Percentiles rank a stretch among this genome's conserved stretches.
These are phyloP conservation scores for Drosophila pseudoananassae DNA, from an alignment of 1,140 invertebrate genomes.

Conservation along the genomic window DNA sequence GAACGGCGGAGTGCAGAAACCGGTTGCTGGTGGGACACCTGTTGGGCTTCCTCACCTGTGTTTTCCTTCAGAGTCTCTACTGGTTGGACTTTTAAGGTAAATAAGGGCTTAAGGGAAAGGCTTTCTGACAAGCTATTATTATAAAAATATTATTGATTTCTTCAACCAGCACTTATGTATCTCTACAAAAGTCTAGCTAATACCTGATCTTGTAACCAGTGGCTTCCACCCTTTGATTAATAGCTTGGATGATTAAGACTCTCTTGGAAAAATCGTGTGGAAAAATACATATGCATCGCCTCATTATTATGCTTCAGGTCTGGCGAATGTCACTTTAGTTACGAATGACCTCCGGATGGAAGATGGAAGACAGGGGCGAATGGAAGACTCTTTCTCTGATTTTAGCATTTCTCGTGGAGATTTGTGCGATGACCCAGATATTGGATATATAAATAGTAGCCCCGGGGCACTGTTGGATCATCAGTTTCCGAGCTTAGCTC, in stretches of 20 bases:
- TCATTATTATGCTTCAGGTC: conserved; percentile 5
- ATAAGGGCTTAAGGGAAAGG: no score
- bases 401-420: conserved; percentile 21
- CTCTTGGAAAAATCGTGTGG: neutral
- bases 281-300: conserved; percentile 12
- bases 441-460: conserved; percentile 28
- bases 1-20: conserved; percentile 11
- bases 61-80: conserved; percentile 8
- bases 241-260: conserved; percentile 6
- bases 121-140: no score
- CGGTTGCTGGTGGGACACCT: conserved; percentile 31
- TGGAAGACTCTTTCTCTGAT: neutral
- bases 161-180: no score
- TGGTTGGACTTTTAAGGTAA: no score
- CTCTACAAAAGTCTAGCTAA: no score
- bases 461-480: conserved; percentile 8
- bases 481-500: conserved; percentile 43
- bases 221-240: conserved; percentile 6
- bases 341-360: conserved; percentile 13
- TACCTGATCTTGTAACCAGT: neutral
- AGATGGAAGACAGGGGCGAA: conserved; percentile 11
- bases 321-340: conserved; percentile 23
- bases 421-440: conserved; percentile 20
- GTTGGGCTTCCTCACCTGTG: conserved; percentile 12
- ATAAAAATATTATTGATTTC: no score